Percentiles rank a stretch among this genome's conserved stretches.
phyloP scores from a whole-genome alignment of 1,140 invertebrate species.

The Octopus bimaculoides region DNA sequence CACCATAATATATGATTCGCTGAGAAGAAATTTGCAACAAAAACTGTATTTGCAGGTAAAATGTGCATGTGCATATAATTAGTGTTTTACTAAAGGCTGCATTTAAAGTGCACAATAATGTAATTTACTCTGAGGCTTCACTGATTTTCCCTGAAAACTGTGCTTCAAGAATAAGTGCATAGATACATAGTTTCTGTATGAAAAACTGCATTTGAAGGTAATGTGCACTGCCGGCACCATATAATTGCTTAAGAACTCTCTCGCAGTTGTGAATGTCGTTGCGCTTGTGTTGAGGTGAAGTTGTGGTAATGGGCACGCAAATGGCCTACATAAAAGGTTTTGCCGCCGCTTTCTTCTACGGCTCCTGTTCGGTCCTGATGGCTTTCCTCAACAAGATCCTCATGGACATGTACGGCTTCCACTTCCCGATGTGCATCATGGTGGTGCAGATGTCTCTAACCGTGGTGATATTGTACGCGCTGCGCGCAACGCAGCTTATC shows the following conservation, averaged over 20 bases:
- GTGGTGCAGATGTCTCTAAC: slow-evolving; percentile 57
- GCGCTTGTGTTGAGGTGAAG: slow-evolving; percentile 13
- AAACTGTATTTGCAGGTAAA: too few relatives aligned
- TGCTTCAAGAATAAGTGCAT: too few relatives aligned
- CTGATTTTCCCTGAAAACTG: too few relatives aligned
- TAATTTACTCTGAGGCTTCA: too few relatives aligned
- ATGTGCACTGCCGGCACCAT: neutral
- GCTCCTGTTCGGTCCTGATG: slow-evolving; percentile 56
- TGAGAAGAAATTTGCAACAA: too few relatives aligned
- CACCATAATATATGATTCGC: too few relatives aligned
- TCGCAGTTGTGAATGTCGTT: neutral
- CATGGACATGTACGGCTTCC: slow-evolving; percentile 55
- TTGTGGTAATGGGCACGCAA: neutral
- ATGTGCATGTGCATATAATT: too few relatives aligned
- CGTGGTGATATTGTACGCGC: slow-evolving; percentile 47
- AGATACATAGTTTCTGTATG: too few relatives aligned
- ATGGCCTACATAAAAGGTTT: slow-evolving; percentile 29
- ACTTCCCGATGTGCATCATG: slow-evolving; percentile 60
- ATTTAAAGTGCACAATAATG: too few relatives aligned
- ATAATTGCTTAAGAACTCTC: neutral
- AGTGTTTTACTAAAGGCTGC: too few relatives aligned
- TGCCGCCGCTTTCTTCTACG: slow-evolving; percentile 57
- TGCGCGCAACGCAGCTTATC: slow-evolving; percentile 40
- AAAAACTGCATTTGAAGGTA: too few relatives aligned
- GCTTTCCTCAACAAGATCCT: slow-evolving; percentile 61